These are phyloP conservation scores for Melanogrammus aeglefinus DNA, from an alignment of 2,797 vertebrate species.

Conservation along the genomic window DNA sequence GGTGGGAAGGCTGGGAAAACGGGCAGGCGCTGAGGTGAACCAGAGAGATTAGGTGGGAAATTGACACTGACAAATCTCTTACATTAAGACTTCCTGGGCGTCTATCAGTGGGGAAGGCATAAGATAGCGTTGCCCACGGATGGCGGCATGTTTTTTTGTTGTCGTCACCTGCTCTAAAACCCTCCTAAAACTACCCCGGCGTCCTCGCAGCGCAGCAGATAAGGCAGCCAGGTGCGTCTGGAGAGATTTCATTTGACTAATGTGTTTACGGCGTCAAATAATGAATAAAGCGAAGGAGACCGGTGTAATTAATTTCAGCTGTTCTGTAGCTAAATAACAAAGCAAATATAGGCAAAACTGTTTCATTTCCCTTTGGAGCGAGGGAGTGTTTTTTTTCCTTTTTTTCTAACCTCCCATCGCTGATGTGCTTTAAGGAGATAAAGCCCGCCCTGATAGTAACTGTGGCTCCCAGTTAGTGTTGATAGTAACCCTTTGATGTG, in stretches of 20 bases:
- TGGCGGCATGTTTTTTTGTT: slow-evolving; percentile 47
- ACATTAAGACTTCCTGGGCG: slow-evolving; percentile 76
- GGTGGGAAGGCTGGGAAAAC: background rate
- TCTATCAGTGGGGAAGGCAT: slow-evolving; percentile 52
- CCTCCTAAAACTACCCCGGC: slow-evolving; percentile 18
- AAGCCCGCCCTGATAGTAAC: slow-evolving; percentile 58
- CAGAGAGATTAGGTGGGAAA: slow-evolving; percentile 75
- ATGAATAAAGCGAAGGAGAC: slow-evolving; percentile 62
- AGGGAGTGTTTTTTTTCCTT: slow-evolving; percentile 4
- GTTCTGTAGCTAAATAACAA: slow-evolving; percentile 68
- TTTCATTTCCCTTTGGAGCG: slow-evolving; percentile 67
- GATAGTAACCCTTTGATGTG: slow-evolving; percentile 61
- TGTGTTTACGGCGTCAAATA: slow-evolving; percentile 66
- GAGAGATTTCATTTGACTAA: slow-evolving; percentile 67
- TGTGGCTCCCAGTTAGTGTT: slow-evolving; percentile 58
- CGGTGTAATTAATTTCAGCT: slow-evolving; percentile 70
- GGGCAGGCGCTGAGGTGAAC: slow-evolving; percentile 64
- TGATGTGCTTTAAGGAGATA: slow-evolving; percentile 66
- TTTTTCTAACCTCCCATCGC: background rate
- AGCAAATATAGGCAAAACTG: slow-evolving; percentile 73
- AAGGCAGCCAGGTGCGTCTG: slow-evolving; percentile 66
- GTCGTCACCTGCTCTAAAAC: slow-evolving; percentile 41
- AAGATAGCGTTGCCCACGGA: slow-evolving; percentile 39
- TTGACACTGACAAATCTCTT: slow-evolving; percentile 82
- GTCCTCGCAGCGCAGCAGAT: slow-evolving; percentile 35